Base-by-base conservation (phyloP, 2,888 invertebrate genomes). In the Crossocerus cetratus region DNA sequence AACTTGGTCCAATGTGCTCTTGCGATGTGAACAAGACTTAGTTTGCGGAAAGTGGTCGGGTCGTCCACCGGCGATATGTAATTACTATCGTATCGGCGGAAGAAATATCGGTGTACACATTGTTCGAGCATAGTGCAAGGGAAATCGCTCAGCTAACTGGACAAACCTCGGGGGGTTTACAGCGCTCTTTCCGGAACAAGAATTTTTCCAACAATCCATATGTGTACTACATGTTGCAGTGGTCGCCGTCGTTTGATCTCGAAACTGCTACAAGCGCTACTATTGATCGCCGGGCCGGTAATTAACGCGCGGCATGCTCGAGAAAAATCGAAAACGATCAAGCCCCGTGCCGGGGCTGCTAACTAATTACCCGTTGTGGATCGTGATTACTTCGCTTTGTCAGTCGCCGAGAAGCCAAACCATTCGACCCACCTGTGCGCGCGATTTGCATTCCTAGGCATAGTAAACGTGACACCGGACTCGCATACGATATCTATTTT, bases 311-410 rank as follows among this genome's bases (percentile, higher is more conserved):
- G 76, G 79, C 65, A 74, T 79, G 76, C 78, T 77, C 65, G 83
- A 86, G 87, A 88, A 88, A 88, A 88, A 88, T 88, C 84, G 87
- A 84, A 82, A 82, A 85, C 84, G 86, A 87, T 88, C 86, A 86
- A 85, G 84, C 74, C 73, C 78, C 80, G 77, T 32, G 81, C 78
- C 77, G 83, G 84, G 82, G 82, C 79, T 71, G 74, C 81, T 87
- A 85, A 89, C 89, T 89, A 89, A 89, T 89, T 89, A 87, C 88
- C 84, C 83, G 84, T 84, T 86, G 82, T 77, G 86, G 73, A 85
- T 86, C 88, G 86, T 87, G 88, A 89, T 89, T 89, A 87, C 88
- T 80, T 83, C 86, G 86, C 86, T 89, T 88, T 87, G 88, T 89
- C 88, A 87, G 84, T 83, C 82, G 81, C 76, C 76, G 70, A 62